Evolutionary conservation across 2,797 vertebrate genomes (phyloP), one percentile per base, ranked within the genome.

Genomic region (Mustela erminea): DNA sequence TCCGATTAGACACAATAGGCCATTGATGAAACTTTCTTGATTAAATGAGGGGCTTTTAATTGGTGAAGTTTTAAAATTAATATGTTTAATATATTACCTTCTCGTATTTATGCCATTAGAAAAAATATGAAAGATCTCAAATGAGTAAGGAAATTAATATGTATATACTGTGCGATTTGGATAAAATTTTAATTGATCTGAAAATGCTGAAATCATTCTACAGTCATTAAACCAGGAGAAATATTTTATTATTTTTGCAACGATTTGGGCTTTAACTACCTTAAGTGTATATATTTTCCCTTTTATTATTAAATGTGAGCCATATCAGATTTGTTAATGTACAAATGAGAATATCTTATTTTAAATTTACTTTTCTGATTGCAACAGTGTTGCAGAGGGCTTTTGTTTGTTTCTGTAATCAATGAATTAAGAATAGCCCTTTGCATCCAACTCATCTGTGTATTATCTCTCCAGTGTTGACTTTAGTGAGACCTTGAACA

Each of bases 401-500:
- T n/a, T 64, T 25, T 29, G 27, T 75, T 23, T 88, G 54, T 90
- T 87, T 87, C 29, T 80, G 0, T 82, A 70, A 74, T 81, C 84
- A 82, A 17, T 75, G 58, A 80, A 62, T 43, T 81, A 58, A 88
- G 77, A 86, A n/a, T 46, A 66, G 38, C 38, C 58, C 54, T 78
- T 86, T 96, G 58, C 54, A 41, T 85, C 66, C 11, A 20, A 64
- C 12, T 92, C 80, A 21, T 90, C 93, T 68, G 25, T 87, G 21
- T 92, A 32, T 74, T 92, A 52, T 87, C 68, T 87, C 11, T 29
- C 27, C 81, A 35, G 10, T 93, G 60, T 92, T 96, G 93, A 91
- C 74, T 62, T 72, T 41, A 95, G 49, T 29, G 62, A 95, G 87
- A 84, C 86, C 89, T 97, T 97, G 85, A 70, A 27, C 81, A 97